Conservation (phyloP, 2,888 invertebrate genomes). For the Ptychoptera contaminata region DNA sequence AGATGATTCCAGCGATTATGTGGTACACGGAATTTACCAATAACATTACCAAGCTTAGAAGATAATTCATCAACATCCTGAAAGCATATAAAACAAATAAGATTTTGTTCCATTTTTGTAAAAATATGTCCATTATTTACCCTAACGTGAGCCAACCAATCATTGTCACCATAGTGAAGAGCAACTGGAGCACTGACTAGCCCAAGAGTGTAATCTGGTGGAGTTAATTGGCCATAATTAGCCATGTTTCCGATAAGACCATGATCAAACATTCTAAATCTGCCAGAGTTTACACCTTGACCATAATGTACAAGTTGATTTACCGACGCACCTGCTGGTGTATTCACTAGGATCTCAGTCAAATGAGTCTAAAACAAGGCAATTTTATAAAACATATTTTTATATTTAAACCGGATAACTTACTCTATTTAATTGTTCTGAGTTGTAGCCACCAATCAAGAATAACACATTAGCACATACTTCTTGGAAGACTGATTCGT, state of each 20-base stretch:
- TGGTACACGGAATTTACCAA: constrained; percentile 32
- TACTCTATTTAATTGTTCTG: constrained; percentile 31
- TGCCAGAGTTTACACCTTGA: constrained; percentile 36
- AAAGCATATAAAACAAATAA: too few species aligned
- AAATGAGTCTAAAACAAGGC: constrained; percentile 40
- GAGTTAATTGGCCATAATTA: constrained; percentile 31
- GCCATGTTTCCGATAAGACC: constrained; percentile 31
- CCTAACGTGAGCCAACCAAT: constrained; percentile 38
- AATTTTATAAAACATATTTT: constrained; percentile 10
- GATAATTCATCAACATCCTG: constrained; percentile 35
- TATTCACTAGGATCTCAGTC: constrained; percentile 41
- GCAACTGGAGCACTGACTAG: constrained; percentile 38
- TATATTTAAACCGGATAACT: constrained; percentile 8
- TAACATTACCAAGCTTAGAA: constrained; percentile 33
- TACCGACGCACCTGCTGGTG: constrained; percentile 45
- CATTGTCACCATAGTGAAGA: constrained; percentile 41
- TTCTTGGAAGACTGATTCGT: constrained; percentile 17
- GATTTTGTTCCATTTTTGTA: neutral
- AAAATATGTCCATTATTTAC: constrained; percentile 15
- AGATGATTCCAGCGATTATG: constrained; percentile 31
- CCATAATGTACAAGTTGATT: constrained; percentile 49
- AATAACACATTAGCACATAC: constrained; percentile 51
- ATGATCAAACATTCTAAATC: constrained; percentile 35
- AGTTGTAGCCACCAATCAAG: constrained; percentile 34
- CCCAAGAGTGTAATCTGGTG: constrained; percentile 38